These are phyloP conservation scores for Stenodera caucasica DNA, from an alignment of 2,888 invertebrate species.

Conservation along the genomic window DNA sequence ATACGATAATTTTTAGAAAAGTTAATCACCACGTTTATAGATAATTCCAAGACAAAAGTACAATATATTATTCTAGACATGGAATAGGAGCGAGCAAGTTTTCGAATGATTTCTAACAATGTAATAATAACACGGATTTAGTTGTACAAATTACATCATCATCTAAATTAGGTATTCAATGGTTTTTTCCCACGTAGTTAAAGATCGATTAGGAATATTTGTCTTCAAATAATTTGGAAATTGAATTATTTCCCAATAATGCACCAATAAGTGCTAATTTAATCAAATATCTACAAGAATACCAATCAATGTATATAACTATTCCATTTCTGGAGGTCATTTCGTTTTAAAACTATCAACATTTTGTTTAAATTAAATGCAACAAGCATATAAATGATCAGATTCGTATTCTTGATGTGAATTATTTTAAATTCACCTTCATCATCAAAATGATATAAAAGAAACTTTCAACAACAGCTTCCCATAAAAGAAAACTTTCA, in stretches of 20 bases:
- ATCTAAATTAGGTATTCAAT: constrained; percentile 15
- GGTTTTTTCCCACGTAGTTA: constrained; percentile 10
- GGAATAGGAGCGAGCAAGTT: too few species aligned
- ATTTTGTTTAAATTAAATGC: background rate
- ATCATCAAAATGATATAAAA: background rate
- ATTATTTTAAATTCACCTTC: background rate
- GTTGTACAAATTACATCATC: constrained; percentile 13
- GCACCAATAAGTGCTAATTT: too few species aligned
- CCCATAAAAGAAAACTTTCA: background rate
- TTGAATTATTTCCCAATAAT: too few species aligned
- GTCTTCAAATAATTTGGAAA: too few species aligned
- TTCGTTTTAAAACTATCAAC: background rate
- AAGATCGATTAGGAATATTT: constrained; percentile 7
- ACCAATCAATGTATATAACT: background rate
- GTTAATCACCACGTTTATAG: too few species aligned
- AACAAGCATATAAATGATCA: background rate
- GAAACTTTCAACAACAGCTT: background rate
- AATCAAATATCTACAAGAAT: background rate
- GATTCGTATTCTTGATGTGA: background rate
- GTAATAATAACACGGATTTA: background rate
- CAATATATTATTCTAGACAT: too few species aligned
- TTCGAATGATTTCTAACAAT: too few species aligned
- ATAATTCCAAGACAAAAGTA: too few species aligned
- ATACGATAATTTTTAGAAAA: too few species aligned
- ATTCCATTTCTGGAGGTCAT: background rate